Evolutionary conservation across 1,140 invertebrate genomes (phyloP).

Genomic region (Babylonia areolata): DNA sequence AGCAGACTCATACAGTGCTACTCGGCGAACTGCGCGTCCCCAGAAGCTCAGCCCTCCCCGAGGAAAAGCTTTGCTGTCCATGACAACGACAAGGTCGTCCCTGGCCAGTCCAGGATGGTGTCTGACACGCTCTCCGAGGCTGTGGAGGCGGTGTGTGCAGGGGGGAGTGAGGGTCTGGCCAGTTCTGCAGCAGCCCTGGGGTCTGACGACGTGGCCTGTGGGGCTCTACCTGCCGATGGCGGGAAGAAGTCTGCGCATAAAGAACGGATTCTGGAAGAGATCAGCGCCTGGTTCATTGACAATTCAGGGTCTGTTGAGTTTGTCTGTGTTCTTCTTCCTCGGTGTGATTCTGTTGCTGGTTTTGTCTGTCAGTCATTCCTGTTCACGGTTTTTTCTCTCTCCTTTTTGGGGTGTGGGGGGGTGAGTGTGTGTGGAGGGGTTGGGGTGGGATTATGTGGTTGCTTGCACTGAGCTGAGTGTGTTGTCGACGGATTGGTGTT

Average conservation of each 20-base stretch:
- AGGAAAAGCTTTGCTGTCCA: not conserved
- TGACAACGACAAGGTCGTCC: not conserved
- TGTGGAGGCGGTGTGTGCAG: not conserved
- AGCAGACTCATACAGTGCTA: conserved; percentile 8
- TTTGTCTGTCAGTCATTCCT: conserved; percentile 40
- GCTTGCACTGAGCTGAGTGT: too few species aligned
- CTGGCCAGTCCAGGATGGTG: not conserved
- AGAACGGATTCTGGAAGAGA: conserved; percentile 32
- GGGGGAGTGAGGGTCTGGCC: not conserved
- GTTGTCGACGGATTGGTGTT: too few species aligned
- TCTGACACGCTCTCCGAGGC: not conserved
- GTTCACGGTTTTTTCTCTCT: too few species aligned
- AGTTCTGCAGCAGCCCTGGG: not conserved
- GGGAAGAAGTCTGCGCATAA: conserved; percentile 20
- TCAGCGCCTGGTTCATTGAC: conserved; percentile 32
- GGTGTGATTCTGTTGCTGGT: conserved; percentile 20
- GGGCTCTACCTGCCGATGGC: not conserved
- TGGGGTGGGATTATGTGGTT: too few species aligned
- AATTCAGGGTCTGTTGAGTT: conserved; percentile 12
- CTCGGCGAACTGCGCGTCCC: not conserved
- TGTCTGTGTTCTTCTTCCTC: conserved; percentile 21
- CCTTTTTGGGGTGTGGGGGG: too few species aligned
- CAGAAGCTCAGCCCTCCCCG: not conserved
- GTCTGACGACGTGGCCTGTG: not conserved
- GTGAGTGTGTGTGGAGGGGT: too few species aligned